Evolutionary conservation across 2,888 invertebrate genomes (phyloP).

Genomic region (Adelphocoris suturalis): DNA sequence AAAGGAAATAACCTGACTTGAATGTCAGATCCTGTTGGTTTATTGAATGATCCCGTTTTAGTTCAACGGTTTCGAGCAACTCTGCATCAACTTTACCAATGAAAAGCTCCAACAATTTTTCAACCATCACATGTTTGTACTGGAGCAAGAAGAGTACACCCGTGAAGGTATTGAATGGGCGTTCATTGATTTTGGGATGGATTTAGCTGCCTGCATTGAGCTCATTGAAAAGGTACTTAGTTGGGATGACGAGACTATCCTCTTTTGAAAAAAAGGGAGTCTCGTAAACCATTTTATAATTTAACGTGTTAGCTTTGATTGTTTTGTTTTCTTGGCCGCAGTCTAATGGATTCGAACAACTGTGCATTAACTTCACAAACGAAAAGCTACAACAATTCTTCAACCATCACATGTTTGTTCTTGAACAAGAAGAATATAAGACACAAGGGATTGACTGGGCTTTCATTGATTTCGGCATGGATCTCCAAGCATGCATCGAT

Average conservation of each 20-base stretch:
- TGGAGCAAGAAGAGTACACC: slow-evolving; percentile 98
- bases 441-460: slow-evolving; percentile 94
- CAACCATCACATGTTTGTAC: slow-evolving; percentile 99
- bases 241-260: slow-evolving; percentile 54
- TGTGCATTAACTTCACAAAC: slow-evolving; percentile 98
- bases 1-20: slow-evolving; percentile 57
- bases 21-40: slow-evolving; percentile 58
- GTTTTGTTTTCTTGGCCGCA: slow-evolving; percentile 77
- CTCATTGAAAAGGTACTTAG: slow-evolving; percentile 92
- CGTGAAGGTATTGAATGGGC: slow-evolving; percentile 96
- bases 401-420: slow-evolving; percentile 97
- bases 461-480: slow-evolving; percentile 97
- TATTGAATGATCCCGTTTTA: slow-evolving; percentile 77
- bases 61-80: slow-evolving; percentile 98
- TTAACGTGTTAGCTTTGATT: neutral
- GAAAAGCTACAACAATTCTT: slow-evolving; percentile 97
- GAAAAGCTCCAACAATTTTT: slow-evolving; percentile 99
- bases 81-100: slow-evolving; percentile 99
- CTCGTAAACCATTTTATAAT: slow-evolving; percentile 44
- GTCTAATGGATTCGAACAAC: slow-evolving; percentile 96
- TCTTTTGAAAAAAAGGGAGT: slow-evolving; percentile 26
- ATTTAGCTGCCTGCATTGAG: slow-evolving; percentile 96
- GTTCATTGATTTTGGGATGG: slow-evolving; percentile 99
- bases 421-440: slow-evolving; percentile 97
- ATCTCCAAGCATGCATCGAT: slow-evolving; percentile 93